Evolutionary conservation across 1,140 invertebrate genomes (phyloP), one percentile per base, ranked within the genome.

Genomic region (Ceratosolen fusciceps): DNA sequence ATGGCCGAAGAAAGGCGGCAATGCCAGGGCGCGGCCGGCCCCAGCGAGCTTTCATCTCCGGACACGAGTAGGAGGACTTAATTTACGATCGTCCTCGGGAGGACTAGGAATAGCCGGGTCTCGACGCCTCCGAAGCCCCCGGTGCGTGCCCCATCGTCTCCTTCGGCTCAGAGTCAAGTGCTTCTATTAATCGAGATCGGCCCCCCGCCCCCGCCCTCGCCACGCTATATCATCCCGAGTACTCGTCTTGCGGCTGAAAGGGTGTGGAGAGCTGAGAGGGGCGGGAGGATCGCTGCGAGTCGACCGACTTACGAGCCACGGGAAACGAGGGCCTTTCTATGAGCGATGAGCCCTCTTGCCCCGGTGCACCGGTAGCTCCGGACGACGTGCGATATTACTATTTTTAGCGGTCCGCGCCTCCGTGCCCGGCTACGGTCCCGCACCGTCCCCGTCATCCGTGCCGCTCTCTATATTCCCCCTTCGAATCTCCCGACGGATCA

Each of bases 251-350:
- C n/a, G n/a, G n/a, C n/a, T n/a, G n/a, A n/a, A n/a, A n/a, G n/a
- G n/a, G n/a, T n/a, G n/a, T n/a, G n/a, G n/a, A n/a, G n/a, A n/a
- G n/a, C n/a, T n/a, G n/a, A n/a, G n/a, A n/a, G n/a, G n/a, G n/a
- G n/a, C n/a, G n/a, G n/a, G 75, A 81, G 80, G 80, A 79, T 82
- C 73, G 70, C 49, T 67, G 72, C 72, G 34, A 37, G 72, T 78
- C 67, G 76, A 52, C 37, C 31, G 58, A 49, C 29, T 31, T 5
- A 37, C 26, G n/a, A 26, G 26, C 62, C 34, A 37, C 5, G 14
- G 12, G 49, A 52, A 16, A 47, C 3, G 29, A 24, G 67, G 34
- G 68, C 26, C 70, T 72, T 21, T 72, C 31, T 34, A 43, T 43
- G 60, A 10, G 21, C 47, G 14, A n/a, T 14, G 47, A 39, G 1